These are phyloP conservation scores for Doryteuthis pealeii DNA, from an alignment of 1,140 invertebrate genomes.

Conservation along the genomic window DNA sequence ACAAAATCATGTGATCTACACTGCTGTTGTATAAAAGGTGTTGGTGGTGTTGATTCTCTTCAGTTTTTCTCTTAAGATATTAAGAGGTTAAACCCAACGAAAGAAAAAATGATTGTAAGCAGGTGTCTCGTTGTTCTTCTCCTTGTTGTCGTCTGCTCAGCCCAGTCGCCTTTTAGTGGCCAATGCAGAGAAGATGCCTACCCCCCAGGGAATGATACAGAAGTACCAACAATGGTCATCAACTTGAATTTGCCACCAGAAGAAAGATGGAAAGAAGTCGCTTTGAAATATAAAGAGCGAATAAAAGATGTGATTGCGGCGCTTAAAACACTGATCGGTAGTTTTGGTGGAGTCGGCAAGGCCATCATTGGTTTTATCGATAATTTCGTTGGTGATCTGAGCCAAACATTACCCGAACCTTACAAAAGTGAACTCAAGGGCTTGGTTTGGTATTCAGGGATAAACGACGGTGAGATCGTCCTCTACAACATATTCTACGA, in stretches of 20 bases:
- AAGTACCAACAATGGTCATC: conserved; percentile 31
- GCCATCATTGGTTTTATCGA: conserved; percentile 53
- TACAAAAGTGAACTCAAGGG: conserved; percentile 62
- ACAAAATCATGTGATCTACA: too few relatives aligned
- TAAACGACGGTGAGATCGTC: conserved; percentile 62
- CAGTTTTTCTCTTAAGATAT: too few relatives aligned
- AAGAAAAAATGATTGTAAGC: too few relatives aligned
- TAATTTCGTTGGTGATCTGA: conserved; percentile 25
- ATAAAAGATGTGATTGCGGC: conserved; percentile 48
- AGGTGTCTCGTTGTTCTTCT: too few relatives aligned
- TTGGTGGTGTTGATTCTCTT: too few relatives aligned
- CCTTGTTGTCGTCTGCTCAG: neutral
- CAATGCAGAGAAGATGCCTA: conserved; percentile 21
- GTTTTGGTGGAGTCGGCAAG: conserved; percentile 33
- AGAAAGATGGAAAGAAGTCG: conserved; percentile 59
- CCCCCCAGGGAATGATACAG: conserved; percentile 3
- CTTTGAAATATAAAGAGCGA: conserved; percentile 41
- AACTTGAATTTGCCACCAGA: conserved; percentile 63
- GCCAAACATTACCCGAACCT: conserved; percentile 57
- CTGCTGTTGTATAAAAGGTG: too few relatives aligned
- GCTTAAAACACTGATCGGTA: conserved; percentile 54
- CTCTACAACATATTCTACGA: conserved; percentile 70
- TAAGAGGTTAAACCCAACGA: too few relatives aligned
- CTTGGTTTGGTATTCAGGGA: conserved; percentile 56
- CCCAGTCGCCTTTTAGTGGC: neutral